Evolutionary conservation across 1,140 invertebrate species (phyloP).

Genomic region (Pollicipes pollicipes): DNA sequence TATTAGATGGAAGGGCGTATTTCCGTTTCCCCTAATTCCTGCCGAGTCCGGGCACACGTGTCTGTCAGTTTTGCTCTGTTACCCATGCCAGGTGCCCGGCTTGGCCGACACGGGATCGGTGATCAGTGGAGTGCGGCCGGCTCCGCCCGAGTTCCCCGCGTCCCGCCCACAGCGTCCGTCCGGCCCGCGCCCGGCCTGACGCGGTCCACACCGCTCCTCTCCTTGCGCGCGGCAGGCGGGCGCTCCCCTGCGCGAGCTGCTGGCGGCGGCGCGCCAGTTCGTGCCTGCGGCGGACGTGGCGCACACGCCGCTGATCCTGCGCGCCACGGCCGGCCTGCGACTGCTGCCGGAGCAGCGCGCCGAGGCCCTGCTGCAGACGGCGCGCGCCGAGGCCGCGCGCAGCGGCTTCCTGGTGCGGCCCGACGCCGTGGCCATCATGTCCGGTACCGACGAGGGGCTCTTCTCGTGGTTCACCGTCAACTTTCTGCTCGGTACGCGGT

Average conservation of each 20-base stretch:
- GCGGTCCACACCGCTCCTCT: too few relatives aligned
- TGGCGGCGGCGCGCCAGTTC: background rate
- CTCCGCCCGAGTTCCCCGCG: too few relatives aligned
- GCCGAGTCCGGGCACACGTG: too few relatives aligned
- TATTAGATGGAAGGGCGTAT: too few relatives aligned
- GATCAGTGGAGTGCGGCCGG: too few relatives aligned
- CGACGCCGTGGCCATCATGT: slow-evolving; percentile 74
- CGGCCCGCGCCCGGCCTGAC: too few relatives aligned
- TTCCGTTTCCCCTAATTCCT: too few relatives aligned
- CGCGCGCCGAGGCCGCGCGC: slow-evolving; percentile 41
- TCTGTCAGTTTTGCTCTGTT: too few relatives aligned
- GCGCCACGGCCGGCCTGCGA: slow-evolving; percentile 69
- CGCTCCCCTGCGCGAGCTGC: background rate
- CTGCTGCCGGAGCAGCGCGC: slow-evolving; percentile 57
- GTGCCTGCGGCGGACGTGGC: background rate
- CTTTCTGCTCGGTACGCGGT: slow-evolving; percentile 52
- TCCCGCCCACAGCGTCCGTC: too few relatives aligned
- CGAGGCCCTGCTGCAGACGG: slow-evolving; percentile 48
- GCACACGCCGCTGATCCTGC: slow-evolving; percentile 27
- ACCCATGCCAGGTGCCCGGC: too few relatives aligned
- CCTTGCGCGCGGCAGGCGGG: background rate
- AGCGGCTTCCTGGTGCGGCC: slow-evolving; percentile 49
- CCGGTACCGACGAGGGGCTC: slow-evolving; percentile 79
- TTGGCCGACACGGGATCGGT: too few relatives aligned
- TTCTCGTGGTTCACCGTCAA: slow-evolving; percentile 91